Conservation (phyloP, 2,113 vertebrate species). For the Herpetotheres cachinnans region DNA sequence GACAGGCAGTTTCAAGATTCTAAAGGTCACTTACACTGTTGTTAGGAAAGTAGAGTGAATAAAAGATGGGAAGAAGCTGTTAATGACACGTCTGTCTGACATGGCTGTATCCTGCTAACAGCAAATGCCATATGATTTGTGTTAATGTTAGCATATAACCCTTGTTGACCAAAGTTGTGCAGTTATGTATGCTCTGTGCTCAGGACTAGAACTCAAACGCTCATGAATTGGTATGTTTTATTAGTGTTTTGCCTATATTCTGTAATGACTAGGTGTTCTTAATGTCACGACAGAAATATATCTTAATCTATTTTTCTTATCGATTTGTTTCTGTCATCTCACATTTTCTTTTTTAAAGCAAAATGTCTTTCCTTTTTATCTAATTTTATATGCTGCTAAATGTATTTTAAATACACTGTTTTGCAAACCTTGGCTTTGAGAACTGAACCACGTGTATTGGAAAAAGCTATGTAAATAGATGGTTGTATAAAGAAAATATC, state of each 20-base stretch:
- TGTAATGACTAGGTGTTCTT: constrained; percentile 57
- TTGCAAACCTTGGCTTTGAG: constrained; percentile 63
- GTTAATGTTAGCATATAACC: constrained; percentile 52
- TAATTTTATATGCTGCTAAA: constrained; percentile 82
- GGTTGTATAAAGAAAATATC: constrained; percentile 76
- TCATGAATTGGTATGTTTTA: constrained; percentile 37
- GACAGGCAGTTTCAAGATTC: neutral
- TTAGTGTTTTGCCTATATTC: constrained; percentile 64
- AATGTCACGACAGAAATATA: constrained; percentile 54
- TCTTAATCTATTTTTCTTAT: constrained; percentile 74
- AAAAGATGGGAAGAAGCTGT: neutral
- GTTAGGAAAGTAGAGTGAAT: constrained; percentile 4
- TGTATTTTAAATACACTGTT: constrained; percentile 77
- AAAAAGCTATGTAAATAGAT: constrained; percentile 79
- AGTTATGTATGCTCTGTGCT: constrained; percentile 69
- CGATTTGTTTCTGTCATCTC: constrained; percentile 69
- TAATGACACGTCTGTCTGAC: constrained; percentile 1
- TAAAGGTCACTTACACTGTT: constrained; percentile 22
- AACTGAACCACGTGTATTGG: constrained; percentile 65
- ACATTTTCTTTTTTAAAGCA: constrained; percentile 67
- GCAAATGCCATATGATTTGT: constrained; percentile 27
- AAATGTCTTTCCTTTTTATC: constrained; percentile 68
- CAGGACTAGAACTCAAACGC: constrained; percentile 70
- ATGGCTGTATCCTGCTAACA: constrained; percentile 46
- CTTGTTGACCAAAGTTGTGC: constrained; percentile 76